Evolutionary conservation across 2,797 vertebrate species (phyloP).

Genomic region (Poeciliopsis turneri): DNA sequence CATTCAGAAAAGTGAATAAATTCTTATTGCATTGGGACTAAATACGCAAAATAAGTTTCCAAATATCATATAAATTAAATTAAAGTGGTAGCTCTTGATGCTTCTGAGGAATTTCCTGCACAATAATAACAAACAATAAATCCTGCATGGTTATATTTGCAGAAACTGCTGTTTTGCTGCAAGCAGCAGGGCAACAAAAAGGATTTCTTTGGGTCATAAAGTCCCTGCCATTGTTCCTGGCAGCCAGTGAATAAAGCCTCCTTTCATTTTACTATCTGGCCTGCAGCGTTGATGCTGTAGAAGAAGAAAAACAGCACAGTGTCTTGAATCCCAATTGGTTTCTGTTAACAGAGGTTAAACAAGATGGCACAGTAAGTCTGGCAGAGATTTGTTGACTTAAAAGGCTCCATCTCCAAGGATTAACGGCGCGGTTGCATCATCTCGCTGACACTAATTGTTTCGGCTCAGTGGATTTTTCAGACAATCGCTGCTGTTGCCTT

Average conservation of each 20-base stretch:
- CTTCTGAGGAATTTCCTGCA: not conserved
- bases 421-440: constrained; percentile 56
- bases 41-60: not conserved
- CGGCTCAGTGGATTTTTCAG: constrained; percentile 67
- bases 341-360: constrained; percentile 61
- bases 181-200: constrained; percentile 49
- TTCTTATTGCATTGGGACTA: too few relatives aligned
- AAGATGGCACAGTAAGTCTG: constrained; percentile 64
- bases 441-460: constrained; percentile 55
- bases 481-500: constrained; percentile 71
- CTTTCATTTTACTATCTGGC: constrained; percentile 58
- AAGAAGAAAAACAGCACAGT: constrained; percentile 50
- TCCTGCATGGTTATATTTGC: not conserved
- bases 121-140: not conserved
- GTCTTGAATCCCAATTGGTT: constrained; percentile 73
- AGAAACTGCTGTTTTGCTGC: constrained; percentile 15
- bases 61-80: not conserved
- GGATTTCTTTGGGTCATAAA: constrained; percentile 54
- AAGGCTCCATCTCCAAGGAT: constrained; percentile 51
- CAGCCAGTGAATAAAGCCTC: constrained; percentile 61
- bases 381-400: constrained; percentile 62
- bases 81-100: not conserved
- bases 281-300: constrained; percentile 34
- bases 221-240: constrained; percentile 45
- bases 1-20: too few relatives aligned